A percentile compares a stretch with the other conserved stretches of the same genome.
Evolutionary conservation across 1,140 invertebrate species (phyloP).

Genomic region (Elymnias hypermnestra): DNA sequence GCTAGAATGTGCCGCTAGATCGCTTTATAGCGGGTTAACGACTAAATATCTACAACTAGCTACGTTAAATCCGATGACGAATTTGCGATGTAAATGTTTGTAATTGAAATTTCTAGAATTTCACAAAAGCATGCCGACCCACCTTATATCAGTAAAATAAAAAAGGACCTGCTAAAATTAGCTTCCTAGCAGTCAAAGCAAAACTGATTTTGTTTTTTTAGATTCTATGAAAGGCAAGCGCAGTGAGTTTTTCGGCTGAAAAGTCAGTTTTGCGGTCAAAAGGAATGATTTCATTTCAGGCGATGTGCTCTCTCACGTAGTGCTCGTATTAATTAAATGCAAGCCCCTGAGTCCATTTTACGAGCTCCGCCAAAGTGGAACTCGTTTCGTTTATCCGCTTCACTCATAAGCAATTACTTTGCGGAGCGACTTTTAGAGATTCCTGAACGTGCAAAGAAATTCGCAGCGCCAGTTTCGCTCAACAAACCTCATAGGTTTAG

Average conservation of each 20-base stretch:
- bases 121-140: neutral
- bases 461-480: slow-evolving; percentile 46
- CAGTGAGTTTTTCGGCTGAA: slow-evolving; percentile 39
- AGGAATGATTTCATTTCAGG: slow-evolving; percentile 55
- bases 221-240: slow-evolving; percentile 22
- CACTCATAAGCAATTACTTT: slow-evolving; percentile 72
- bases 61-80: too few relatives aligned
- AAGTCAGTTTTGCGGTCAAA: slow-evolving; percentile 51
- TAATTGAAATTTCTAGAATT: too few relatives aligned
- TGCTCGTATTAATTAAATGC: slow-evolving; percentile 71
- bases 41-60: too few relatives aligned
- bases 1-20: too few relatives aligned
- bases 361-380: slow-evolving; percentile 54
- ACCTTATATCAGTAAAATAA: slow-evolving; percentile 3
- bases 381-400: slow-evolving; percentile 68
- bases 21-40: too few relatives aligned
- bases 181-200: slow-evolving; percentile 16
- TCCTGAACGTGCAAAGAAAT: slow-evolving; percentile 62
- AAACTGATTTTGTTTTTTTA: slow-evolving; percentile 26
- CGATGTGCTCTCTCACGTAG: slow-evolving; percentile 54
- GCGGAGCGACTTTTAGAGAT: slow-evolving; percentile 49
- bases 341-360: slow-evolving; percentile 68
- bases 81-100: too few relatives aligned
- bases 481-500: slow-evolving; percentile 29
- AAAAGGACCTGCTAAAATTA: slow-evolving; percentile 27